Conservation (phyloP, 2,113 vertebrate species). For the Upupa epops region DNA sequence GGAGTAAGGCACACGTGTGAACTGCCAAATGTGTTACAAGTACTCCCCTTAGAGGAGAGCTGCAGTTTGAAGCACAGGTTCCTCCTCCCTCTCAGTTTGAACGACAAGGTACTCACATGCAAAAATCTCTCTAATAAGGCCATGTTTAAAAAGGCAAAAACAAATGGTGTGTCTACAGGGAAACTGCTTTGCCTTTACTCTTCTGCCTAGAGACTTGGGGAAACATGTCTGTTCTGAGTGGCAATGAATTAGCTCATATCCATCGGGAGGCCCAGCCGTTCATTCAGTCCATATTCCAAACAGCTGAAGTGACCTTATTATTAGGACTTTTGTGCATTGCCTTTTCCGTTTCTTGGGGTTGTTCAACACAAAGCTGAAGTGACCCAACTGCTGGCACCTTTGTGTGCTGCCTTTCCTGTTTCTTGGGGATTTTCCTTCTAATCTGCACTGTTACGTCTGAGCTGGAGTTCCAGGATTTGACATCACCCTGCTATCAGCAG, state of each 20-base stretch:
- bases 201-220: not conserved
- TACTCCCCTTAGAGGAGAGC: conserved; percentile 53
- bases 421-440: conserved; percentile 54
- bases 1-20: not conserved
- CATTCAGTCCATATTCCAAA: not conserved
- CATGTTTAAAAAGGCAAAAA: not conserved
- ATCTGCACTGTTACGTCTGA: not conserved
- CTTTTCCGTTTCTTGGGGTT: conserved; percentile 44
- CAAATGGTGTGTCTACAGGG: not conserved
- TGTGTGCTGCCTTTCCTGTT: conserved; percentile 49
- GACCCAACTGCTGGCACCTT: conserved; percentile 18
- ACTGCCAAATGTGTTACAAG: conserved; percentile 21
- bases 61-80: not conserved
- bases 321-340: not conserved
- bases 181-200: not conserved
- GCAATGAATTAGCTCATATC: not conserved
- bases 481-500: not conserved
- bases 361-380: conserved; percentile 15
- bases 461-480: conserved; percentile 8
- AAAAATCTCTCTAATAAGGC: not conserved
- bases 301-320: conserved; percentile 43
- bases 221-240: not conserved
- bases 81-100: not conserved
- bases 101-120: not conserved
- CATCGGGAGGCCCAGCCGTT: conserved; percentile 9